Base-by-base conservation (phyloP, 2,113 vertebrate species). In the Calonectris borealis region DNA sequence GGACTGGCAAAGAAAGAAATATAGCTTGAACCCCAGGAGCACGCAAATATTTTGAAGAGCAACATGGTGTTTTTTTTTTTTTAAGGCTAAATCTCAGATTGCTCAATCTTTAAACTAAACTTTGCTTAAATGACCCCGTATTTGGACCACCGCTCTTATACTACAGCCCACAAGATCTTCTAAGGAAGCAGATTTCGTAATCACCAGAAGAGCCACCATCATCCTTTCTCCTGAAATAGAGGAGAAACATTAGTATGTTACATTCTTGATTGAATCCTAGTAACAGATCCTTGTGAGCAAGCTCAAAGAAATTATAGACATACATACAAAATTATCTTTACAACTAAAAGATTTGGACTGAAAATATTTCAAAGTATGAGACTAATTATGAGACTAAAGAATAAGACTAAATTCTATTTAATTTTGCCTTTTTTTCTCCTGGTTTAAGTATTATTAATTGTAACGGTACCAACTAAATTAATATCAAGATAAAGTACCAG, bases 331-430 rank as follows among this genome's bases (percentile, higher is more conserved):
- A 93, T 68, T 75, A 64, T 62, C 60, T 64, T 71, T 69, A 64
- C 31, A 83, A 79, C 40, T 52, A 64, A 72, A 91, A 51, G 60
- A 78, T 82, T 25, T 38, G 34, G 68, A 91, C 51, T 58, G 55
- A 92, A 96, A 94, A 83, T 85, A 95, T 78, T 93, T 86, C 76
- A 52, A 66, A 93, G 36, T 62, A 73, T 0, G 1, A 66, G 29
- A 73, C 31, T 86, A 78, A 85, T 87, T 79, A 94, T 8, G 13
- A 77, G 44, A 75, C 24, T 75, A 73, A 91, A 81, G 69, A 92
- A 79, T 52, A 84, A 78, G 60, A 83, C 16, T 86, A 46, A 91
- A 91, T 95, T 94, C 38, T 79, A 46, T 61, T 94, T 92, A 90
- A 90, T 94, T 93, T 62, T 75, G 38, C 68, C 49, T 46, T 49